Evolutionary conservation across 2,113 vertebrate genomes (phyloP), one percentile per base, ranked within the genome.

Genomic region (Aix galericulata): DNA sequence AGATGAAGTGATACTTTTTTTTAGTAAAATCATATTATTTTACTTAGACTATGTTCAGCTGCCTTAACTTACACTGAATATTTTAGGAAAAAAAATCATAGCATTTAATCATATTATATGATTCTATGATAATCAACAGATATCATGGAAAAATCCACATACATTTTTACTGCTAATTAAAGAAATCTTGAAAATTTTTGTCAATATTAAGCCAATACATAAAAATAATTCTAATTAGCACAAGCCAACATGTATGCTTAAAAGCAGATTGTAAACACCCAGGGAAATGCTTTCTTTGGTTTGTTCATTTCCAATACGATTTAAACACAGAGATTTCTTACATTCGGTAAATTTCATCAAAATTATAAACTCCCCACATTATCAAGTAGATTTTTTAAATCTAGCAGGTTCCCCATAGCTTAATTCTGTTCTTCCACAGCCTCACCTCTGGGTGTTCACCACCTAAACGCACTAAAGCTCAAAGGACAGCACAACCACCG

Each of bases 241-340:
- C 68, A 75, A 88, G 32, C 31, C 56, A 88, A 32, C 3, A 5
- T n/a, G 25, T 29, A 58, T 82, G 9, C 58, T 86, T 64, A 38
- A 25, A 82, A 88, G 82, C 88, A 86, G 55, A 40, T 62, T 94
- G 83, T 38, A 67, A 93, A 75, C 80, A 83, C 79, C 55, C n/a
- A 46, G 27, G 44, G 20, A 63, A 90, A 52, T 38, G 26, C 36
- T 76, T 82, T 42, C 26, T 76, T 56, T 59, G 82, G 59, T 63
- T 76, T 82, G 59, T 56, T 81, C 55, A 67, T 77, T 91, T 86
- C 72, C 76, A 83, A 31, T 8, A 22, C 14, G 5, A 77, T 34
- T 63, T 73, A 86, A 88, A 91, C 27, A 50, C 5, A 15, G 26
- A 4, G 6, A 46, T 3, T 3, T 62, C 38, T 66, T 63, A 79